Conservation (phyloP, 2,888 invertebrate genomes). For the Hemistola chrysoprasaria region DNA sequence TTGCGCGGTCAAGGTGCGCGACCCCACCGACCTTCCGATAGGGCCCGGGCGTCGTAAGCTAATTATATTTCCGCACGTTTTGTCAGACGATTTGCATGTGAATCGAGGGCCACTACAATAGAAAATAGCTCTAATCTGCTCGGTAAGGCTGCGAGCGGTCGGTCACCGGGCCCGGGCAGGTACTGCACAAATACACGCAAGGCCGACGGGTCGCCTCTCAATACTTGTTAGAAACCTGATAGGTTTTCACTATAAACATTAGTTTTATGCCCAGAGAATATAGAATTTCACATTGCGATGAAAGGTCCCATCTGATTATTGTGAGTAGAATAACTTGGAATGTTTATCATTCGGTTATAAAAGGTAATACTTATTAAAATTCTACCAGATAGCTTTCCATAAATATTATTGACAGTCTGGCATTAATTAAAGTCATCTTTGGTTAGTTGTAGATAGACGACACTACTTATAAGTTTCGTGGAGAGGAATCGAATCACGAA, state of each 20-base stretch:
- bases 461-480: slow-evolving; percentile 10
- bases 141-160: slow-evolving; percentile 39
- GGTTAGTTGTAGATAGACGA: slow-evolving; percentile 3
- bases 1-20: slow-evolving; percentile 58
- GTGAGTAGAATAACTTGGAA: slow-evolving; percentile 21
- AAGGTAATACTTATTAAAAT: slow-evolving; percentile 8
- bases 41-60: slow-evolving; percentile 61
- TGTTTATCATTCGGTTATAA: slow-evolving; percentile 3
- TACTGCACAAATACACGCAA: slow-evolving; percentile 46
- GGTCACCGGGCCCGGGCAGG: slow-evolving; percentile 37
- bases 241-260: slow-evolving; percentile 72
- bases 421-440: slow-evolving; percentile 14
- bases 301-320: slow-evolving; percentile 49
- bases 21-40: slow-evolving; percentile 41
- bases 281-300: slow-evolving; percentile 60
- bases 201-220: slow-evolving; percentile 43
- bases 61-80: slow-evolving; percentile 81
- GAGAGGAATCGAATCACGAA: neutral
- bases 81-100: slow-evolving; percentile 74
- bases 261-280: slow-evolving; percentile 53
- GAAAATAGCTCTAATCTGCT: slow-evolving; percentile 59
- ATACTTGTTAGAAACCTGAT: slow-evolving; percentile 72
- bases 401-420: slow-evolving; percentile 11
- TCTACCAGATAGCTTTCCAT: slow-evolving; percentile 5
- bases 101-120: slow-evolving; percentile 68